phyloP scores from a whole-genome alignment of 2,888 invertebrate species.

The Ectobius pallidus region DNA sequence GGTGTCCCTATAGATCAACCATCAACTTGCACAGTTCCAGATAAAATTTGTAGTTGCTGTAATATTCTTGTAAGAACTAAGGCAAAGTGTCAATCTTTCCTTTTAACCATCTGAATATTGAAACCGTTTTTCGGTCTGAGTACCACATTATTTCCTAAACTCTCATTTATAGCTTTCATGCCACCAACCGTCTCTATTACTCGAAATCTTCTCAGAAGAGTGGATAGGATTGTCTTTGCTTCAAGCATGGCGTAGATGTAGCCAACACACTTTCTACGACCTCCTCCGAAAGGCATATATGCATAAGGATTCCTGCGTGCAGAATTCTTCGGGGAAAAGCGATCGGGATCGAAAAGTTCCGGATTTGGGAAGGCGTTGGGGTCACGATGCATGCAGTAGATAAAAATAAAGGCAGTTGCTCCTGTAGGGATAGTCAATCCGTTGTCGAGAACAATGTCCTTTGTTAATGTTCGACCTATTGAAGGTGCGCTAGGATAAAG shows the following conservation, averaged over 20 bases:
- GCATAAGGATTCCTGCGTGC: constrained; percentile 49
- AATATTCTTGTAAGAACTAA: no score
- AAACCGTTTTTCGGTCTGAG: no score
- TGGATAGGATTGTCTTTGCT: constrained; percentile 39
- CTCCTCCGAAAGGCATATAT: constrained; percentile 47
- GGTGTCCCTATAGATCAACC: no score
- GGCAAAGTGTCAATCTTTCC: no score
- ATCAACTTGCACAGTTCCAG: no score
- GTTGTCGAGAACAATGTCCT: constrained; percentile 13
- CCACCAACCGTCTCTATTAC: neutral
- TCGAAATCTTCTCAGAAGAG: constrained; percentile 25
- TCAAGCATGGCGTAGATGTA: constrained; percentile 39
- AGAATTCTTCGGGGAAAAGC: constrained; percentile 53
- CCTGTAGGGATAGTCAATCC: neutral
- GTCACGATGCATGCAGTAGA: neutral
- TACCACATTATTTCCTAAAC: no score
- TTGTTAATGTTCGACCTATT: constrained; percentile 12
- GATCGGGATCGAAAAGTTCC: constrained; percentile 51
- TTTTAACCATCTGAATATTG: no score
- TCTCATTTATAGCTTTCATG: neutral
- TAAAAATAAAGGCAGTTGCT: neutral
- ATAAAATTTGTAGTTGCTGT: no score
- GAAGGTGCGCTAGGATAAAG: constrained; percentile 38
- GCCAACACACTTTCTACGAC: constrained; percentile 36
- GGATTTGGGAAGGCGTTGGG: neutral